Evolutionary conservation across 2,113 vertebrate genomes (phyloP).

Genomic region (Neolamprologus cancellatus): DNA sequence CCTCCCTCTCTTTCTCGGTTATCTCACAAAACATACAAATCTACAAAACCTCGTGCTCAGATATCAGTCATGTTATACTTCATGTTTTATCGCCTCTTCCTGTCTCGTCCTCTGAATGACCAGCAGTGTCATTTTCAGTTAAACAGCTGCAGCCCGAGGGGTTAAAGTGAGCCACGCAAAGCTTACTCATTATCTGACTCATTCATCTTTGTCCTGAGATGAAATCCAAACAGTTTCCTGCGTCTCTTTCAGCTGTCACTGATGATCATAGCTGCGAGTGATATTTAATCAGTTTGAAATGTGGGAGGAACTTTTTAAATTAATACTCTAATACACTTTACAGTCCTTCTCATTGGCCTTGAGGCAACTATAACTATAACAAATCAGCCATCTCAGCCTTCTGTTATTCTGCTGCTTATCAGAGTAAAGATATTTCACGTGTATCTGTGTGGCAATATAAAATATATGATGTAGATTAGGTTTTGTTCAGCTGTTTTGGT

Average conservation of each 20-base stretch:
- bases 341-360: not conserved
- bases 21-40: not conserved
- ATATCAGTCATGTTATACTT: not conserved
- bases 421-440: not conserved
- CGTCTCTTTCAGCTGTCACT: not conserved
- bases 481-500: not conserved
- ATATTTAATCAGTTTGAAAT: constrained; percentile 1
- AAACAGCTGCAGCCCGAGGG: not conserved
- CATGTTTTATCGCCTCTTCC: not conserved
- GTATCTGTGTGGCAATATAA: not conserved
- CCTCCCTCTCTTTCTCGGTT: not conserved
- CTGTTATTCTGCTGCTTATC: not conserved
- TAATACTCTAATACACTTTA: not conserved
- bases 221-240: not conserved
- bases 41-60: not conserved
- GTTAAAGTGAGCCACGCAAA: not conserved
- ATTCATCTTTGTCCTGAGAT: not conserved
- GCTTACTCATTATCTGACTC: not conserved
- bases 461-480: not conserved
- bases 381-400: not conserved
- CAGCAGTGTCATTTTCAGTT: not conserved
- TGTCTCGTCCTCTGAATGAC: not conserved
- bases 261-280: not conserved
- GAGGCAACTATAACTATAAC: not conserved
- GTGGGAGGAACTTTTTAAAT: not conserved